Percentiles rank a stretch among this genome's conserved stretches.
Conservation (phyloP, 2,113 vertebrate genomes). For the Sorex fumeus region DNA sequence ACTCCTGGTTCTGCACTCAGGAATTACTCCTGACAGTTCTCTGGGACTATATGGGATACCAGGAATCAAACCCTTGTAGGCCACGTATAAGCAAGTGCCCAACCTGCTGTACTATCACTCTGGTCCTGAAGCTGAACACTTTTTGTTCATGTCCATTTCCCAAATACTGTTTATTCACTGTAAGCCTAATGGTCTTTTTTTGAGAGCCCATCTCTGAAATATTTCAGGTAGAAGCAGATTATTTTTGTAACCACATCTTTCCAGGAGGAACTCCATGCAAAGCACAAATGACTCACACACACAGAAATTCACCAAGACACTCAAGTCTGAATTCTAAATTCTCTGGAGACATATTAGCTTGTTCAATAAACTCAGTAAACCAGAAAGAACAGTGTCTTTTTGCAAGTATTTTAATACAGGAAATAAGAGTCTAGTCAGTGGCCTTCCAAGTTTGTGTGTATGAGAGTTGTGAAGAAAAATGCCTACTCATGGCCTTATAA, state of each 20-base stretch:
- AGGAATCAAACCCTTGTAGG: too few species aligned
- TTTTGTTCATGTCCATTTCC: conserved; percentile 71
- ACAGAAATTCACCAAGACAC: conserved; percentile 78
- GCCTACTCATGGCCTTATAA: conserved; percentile 81
- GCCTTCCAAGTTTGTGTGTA: conserved; percentile 84
- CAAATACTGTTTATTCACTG: conserved; percentile 10
- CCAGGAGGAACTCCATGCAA: conserved; percentile 55
- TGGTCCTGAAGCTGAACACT: conserved; percentile 36
- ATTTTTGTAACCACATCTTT: conserved; percentile 28
- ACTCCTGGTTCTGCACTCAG: too few species aligned
- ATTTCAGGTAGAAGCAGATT: conserved; percentile 58
- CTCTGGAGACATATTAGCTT: conserved; percentile 86
- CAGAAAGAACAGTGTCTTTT: conserved; percentile 83
- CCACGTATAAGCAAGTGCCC: too few species aligned
- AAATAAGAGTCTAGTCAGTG: conserved; percentile 87
- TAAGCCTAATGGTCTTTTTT: conserved; percentile 46
- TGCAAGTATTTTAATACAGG: conserved; percentile 87
- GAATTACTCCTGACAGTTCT: too few species aligned
- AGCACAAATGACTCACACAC: conserved; percentile 81
- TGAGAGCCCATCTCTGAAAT: conserved; percentile 55
- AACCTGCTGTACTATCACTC: too few species aligned
- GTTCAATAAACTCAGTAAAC: conserved; percentile 83
- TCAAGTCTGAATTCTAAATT: conserved; percentile 84
- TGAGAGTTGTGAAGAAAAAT: conserved; percentile 84
- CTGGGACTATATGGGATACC: too few species aligned